Percentiles rank a stretch among this genome's conserved stretches.
Evolutionary conservation across 2,888 invertebrate genomes (phyloP).

Genomic region (Homarus gammarus): DNA sequence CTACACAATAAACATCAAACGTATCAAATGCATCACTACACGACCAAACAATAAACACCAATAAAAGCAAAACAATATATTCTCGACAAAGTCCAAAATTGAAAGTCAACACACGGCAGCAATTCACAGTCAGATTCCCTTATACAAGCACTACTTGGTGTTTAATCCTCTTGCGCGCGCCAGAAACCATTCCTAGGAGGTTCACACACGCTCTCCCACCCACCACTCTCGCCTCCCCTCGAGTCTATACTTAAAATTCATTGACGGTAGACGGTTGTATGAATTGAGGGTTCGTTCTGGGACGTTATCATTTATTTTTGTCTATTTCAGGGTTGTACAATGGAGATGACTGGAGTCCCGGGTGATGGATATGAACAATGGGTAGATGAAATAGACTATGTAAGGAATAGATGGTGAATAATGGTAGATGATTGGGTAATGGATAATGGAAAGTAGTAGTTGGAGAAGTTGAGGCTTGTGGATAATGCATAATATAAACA

Average conservation of each 20-base stretch:
- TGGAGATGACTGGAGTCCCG: not conserved
- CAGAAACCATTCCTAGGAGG: not conserved
- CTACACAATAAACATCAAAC: not conserved
- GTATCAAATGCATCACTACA: not conserved
- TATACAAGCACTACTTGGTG: not conserved
- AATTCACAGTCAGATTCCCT: not conserved
- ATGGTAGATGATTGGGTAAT: too few species aligned
- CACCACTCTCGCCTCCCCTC: not conserved
- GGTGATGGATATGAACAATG: too few species aligned
- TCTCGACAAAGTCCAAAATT: not conserved
- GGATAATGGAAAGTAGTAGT: too few species aligned
- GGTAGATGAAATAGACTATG: too few species aligned
- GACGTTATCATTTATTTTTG: too few species aligned
- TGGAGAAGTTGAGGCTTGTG: too few species aligned
- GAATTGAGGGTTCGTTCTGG: too few species aligned
- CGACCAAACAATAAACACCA: not conserved
- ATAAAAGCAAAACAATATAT: not conserved
- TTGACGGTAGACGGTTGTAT: not conserved
- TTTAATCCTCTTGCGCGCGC: not conserved
- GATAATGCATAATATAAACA: too few species aligned
- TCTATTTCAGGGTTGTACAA: not conserved
- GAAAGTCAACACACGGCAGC: not conserved
- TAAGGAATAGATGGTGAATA: too few species aligned
- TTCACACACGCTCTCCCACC: not conserved
- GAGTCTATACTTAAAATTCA: not conserved